A percentile compares a stretch with the other conserved stretches of the same genome.
phyloP scores from a whole-genome alignment of 35 echinoderm and acorn worm genomes.

The Apostichopus japonicus region DNA sequence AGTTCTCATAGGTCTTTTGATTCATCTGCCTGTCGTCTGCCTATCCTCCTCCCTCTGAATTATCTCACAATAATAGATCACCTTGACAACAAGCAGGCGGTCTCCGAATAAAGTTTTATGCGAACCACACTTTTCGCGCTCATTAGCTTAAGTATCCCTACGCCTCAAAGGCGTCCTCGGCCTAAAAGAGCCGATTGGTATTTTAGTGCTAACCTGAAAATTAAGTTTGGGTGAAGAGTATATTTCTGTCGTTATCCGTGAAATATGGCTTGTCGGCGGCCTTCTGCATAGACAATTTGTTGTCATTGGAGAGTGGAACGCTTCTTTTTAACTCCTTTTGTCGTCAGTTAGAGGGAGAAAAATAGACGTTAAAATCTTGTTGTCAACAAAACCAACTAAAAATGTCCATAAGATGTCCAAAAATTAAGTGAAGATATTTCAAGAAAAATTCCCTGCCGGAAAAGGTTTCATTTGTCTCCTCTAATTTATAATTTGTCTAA shows the following conservation, averaged over 20 bases:
- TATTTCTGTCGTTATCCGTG: constrained; percentile 30
- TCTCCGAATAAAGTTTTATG: constrained; percentile 53
- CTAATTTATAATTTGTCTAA: too few species aligned
- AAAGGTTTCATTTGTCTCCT: too few species aligned
- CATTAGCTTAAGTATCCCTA: constrained; percentile 55
- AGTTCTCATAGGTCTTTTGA: background rate
- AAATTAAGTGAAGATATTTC: too few species aligned
- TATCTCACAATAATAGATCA: constrained; percentile 19
- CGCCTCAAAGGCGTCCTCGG: background rate
- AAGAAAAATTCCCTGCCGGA: too few species aligned
- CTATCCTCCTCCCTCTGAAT: background rate
- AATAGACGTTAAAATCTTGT: too few species aligned
- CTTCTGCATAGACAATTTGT: background rate
- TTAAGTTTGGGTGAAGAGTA: constrained; percentile 33
- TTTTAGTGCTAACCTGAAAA: constrained; percentile 26
- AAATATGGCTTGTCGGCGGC: constrained; percentile 18
- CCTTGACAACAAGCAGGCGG: constrained; percentile 23
- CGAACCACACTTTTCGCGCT: constrained; percentile 37
- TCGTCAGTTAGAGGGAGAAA: background rate
- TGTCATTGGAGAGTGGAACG: background rate
- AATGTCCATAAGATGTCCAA: too few species aligned
- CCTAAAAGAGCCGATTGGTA: background rate
- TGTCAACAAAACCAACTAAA: too few species aligned
- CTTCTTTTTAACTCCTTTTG: background rate
- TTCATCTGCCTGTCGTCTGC: background rate